Base-by-base conservation (phyloP, 2,888 invertebrate species). In the Aricia artaxerxes region DNA sequence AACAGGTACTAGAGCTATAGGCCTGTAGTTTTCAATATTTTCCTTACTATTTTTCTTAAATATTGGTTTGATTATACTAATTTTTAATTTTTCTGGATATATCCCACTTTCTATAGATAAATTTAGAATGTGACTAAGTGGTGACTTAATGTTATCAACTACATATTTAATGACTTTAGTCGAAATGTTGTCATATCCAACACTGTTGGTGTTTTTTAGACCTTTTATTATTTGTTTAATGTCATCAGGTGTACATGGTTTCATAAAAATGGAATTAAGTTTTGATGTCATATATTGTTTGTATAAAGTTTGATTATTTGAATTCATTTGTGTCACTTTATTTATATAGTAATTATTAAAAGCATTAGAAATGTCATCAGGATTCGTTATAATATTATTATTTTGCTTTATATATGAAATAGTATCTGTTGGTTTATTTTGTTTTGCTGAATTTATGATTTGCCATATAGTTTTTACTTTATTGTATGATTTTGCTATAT, bases 51-150 rank as follows among this genome's bases (percentile, higher is more conserved):
- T 31, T 24, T 76, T 57, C 11, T 76, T 76, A 76, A 49, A 31
- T 35, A 53, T 7, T 24, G 76, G 35, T 57, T 76, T 53, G 13
- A 76, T 53, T 11, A 76, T 76, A 2, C 31, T 11, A 31, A 11
- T 76, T 76, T 57, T 76, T n/a, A 57, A 11, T 1, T 4, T 53
- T 24, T 76, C 76, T 53, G 76, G 16, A 24, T 11, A 76, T 24
- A 31, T 53, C 7, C 35, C 76, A 24, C 53, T 35, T 76, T 76
- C 53, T 13, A 76, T 31, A 16, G 4, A 57, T n/a, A 76, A 11
- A 53, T 76, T 76, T 76, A 76, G 6, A 49, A 75, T 44, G 31
- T 75, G 44, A 13, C 75, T 75, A 57, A 57, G 53, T 57, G 53
- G 53, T 57, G 53, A 57, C 53, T 57, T 57, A 4, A 57, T 57